Base-by-base conservation (phyloP, 2,888 invertebrate genomes). In the Gerosis bhagava region DNA sequence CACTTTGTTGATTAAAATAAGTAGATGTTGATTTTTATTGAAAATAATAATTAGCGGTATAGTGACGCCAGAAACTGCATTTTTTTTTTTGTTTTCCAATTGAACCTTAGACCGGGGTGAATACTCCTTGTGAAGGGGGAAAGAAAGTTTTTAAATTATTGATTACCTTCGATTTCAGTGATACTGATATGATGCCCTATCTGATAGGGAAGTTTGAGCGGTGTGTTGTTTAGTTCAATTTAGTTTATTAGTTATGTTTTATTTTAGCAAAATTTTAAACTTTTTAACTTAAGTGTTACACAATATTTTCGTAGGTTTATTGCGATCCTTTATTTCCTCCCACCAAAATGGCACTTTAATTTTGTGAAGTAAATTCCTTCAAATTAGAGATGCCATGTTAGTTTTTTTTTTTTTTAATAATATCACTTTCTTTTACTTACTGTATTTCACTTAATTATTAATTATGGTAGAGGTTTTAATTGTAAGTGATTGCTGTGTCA, bases 201-300 rank as follows among this genome's bases (percentile, higher is more conserved):
- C 55, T 77, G 76, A 84, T 83, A 75, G 86, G 81, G 75, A 37
- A 56, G 70, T 75, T 77, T 60, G 78, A 71, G 77, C 73, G 77
- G 82, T 70, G 82, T 86, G 87, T 87, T 88, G 79, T 87, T 87
- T 88, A 88, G 88, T 88, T 88, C 83, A 88, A 88, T 88, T 88
- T 87, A 87, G 83, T 87, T 88, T 86, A 87, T 88, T 88, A 87
- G 84, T 87, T 88, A 84, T 82, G 87, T 87, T 88, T 87, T 87
- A 86, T 87, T 88, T 88, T 87, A 87, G 87, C 82, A 83, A 88
- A 88, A 87, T 86, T 88, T 88, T 86, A 76, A 86, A 82, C 77
- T n/a, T n/a, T 86, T 55, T 57, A 82, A 77, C 77, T 77, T 87
- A 87, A 87, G 87, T 87, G 87, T 88, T 88, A 83, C 81, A 80